A percentile compares a stretch with the other conserved stretches of the same genome.
Evolutionary conservation across 2,888 invertebrate species (phyloP).

Genomic region (Aelia acuminata): DNA sequence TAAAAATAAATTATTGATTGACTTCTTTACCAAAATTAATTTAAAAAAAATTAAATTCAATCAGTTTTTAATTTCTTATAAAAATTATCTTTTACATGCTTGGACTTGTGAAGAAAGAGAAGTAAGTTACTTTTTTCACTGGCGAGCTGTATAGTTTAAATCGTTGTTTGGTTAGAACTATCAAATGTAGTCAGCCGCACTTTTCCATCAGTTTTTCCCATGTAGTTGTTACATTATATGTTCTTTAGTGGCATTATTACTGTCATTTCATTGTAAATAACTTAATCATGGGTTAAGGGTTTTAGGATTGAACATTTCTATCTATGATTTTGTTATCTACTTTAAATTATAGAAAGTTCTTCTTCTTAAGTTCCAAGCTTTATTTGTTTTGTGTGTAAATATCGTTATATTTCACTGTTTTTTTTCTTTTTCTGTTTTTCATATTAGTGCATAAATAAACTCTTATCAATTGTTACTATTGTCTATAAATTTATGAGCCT

Average conservation of each 20-base stretch:
- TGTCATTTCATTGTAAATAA: conserved; percentile 33
- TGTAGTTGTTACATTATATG: conserved; percentile 22
- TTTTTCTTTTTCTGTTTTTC: not conserved
- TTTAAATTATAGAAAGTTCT: not conserved
- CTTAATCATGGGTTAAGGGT: not conserved
- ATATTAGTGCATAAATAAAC: not conserved
- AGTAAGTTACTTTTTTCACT: conserved; percentile 51
- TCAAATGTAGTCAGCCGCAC: not conserved
- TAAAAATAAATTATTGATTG: not conserved
- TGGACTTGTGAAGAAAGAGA: conserved; percentile 49
- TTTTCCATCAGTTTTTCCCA: conserved; percentile 6
- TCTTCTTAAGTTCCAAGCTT: not conserved
- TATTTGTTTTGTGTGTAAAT: not conserved
- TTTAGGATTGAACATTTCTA: not conserved
- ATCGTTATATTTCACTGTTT: not conserved
- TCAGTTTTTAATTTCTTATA: conserved; percentile 11
- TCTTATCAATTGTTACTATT: not conserved
- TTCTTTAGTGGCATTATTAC: conserved; percentile 28
- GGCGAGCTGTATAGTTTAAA: conserved; percentile 30
- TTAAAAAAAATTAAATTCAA: not conserved
- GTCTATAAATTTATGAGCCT: not conserved
- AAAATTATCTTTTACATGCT: conserved; percentile 53
- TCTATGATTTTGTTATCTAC: not conserved
- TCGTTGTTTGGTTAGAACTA: conserved; percentile 22
- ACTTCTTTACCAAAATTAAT: not conserved